A percentile compares a stretch with the other conserved stretches of the same genome.
Evolutionary conservation across 2,888 invertebrate genomes (phyloP).

Genomic region (Allacma fusca): DNA sequence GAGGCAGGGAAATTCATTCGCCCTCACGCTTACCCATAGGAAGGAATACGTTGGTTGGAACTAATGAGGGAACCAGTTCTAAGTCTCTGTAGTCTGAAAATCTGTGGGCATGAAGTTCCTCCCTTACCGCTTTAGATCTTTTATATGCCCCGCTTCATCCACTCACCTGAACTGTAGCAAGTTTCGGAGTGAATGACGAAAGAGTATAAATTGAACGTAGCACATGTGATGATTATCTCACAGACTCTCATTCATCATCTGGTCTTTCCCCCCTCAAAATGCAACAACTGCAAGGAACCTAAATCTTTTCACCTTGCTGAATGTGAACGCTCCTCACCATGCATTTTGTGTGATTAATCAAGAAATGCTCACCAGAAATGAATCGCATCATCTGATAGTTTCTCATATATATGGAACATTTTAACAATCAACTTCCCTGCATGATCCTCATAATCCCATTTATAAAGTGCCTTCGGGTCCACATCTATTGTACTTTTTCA

Average conservation of each 20-base stretch:
- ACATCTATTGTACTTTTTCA: too few relatives aligned
- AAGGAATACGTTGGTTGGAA: slow-evolving; percentile 39
- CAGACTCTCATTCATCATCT: slow-evolving; percentile 44
- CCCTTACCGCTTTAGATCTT: neutral
- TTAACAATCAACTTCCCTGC: slow-evolving; percentile 24
- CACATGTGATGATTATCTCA: slow-evolving; percentile 57
- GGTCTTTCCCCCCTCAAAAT: slow-evolving; percentile 42
- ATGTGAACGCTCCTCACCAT: neutral
- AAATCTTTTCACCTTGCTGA: slow-evolving; percentile 17
- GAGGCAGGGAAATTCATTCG: slow-evolving; percentile 29
- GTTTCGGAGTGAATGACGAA: slow-evolving; percentile 12
- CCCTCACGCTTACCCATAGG: slow-evolving; percentile 28
- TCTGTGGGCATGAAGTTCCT: slow-evolving; percentile 36
- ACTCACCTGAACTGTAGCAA: slow-evolving; percentile 5
- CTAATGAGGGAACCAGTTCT: slow-evolving; percentile 61
- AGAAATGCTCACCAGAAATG: neutral
- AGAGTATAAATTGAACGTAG: slow-evolving; percentile 22
- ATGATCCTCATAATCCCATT: neutral
- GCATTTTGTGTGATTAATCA: neutral
- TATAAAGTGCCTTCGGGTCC: neutral
- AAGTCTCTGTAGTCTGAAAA: slow-evolving; percentile 31
- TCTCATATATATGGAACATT: slow-evolving; percentile 23
- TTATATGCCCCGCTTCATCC: neutral
- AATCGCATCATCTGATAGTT: slow-evolving; percentile 27
- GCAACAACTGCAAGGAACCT: slow-evolving; percentile 17